Evolutionary conservation across 1,140 invertebrate genomes (phyloP).

Genomic region (Gonioctena quinquepunctata): DNA sequence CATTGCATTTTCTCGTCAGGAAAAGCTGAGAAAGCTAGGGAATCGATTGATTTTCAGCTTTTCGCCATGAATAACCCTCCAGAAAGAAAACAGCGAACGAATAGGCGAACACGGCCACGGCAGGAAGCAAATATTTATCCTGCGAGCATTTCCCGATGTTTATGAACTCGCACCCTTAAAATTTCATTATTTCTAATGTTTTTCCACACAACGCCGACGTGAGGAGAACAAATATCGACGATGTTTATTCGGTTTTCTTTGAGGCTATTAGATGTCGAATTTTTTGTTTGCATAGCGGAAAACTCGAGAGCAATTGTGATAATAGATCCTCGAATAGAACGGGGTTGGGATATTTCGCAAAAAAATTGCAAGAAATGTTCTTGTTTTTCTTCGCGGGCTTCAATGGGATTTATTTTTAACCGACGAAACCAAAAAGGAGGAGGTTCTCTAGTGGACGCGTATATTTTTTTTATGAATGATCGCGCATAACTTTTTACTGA

Average conservation of each 20-base stretch:
- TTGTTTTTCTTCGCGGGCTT: too few relatives aligned
- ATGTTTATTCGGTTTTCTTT: not conserved
- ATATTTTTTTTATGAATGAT: too few relatives aligned
- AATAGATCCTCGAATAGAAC: not conserved
- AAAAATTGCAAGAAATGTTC: too few relatives aligned
- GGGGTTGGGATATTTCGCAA: too few relatives aligned
- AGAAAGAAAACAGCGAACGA: not conserved
- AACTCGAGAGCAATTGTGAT: not conserved
- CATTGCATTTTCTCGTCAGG: too few relatives aligned
- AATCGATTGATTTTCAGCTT: not conserved
- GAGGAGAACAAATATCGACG: not conserved
- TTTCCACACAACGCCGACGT: not conserved
- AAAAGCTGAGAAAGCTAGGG: too few relatives aligned
- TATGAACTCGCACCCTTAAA: conserved; percentile 5
- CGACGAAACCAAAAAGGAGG: too few relatives aligned
- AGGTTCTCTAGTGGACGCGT: too few relatives aligned
- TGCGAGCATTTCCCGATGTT: not conserved
- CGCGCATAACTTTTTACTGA: too few relatives aligned
- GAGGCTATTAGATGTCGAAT: not conserved
- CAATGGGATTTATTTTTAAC: too few relatives aligned
- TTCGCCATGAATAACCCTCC: not conserved
- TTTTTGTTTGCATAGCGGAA: not conserved
- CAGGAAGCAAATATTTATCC: conserved; percentile 8
- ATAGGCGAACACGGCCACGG: not conserved
- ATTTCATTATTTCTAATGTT: conserved; percentile 12